A percentile compares a stretch with the other conserved stretches of the same genome.
Conservation (phyloP, 2,797 vertebrate species). For the Ibycter americanus region DNA sequence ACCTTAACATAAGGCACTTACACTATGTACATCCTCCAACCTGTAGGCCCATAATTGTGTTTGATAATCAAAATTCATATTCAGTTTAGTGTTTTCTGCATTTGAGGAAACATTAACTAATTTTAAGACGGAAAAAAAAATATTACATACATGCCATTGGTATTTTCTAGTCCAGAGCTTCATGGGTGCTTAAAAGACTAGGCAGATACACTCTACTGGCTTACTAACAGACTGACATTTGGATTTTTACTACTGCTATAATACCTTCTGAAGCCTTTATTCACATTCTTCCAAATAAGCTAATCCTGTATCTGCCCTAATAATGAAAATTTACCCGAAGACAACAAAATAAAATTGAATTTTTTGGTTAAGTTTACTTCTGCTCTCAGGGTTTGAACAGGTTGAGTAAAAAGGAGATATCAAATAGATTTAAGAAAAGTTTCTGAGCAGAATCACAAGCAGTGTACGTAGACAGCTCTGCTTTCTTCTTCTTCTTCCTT, state of each 20-base stretch:
- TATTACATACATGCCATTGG: not conserved
- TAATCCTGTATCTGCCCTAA: not conserved
- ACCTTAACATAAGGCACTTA: not conserved
- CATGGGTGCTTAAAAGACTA: not conserved
- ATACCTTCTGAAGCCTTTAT: not conserved
- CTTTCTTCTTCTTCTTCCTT: not conserved
- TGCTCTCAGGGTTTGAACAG: not conserved
- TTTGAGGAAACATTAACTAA: not conserved
- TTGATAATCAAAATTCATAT: not conserved
- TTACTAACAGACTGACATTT: not conserved
- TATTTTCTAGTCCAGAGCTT: not conserved
- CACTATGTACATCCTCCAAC: not conserved
- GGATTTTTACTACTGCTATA: not conserved
- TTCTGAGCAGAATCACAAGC: not conserved
- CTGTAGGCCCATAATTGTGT: rapidly evolving
- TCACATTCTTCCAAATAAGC: not conserved
- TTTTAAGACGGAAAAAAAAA: not conserved
- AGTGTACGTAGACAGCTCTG: not conserved
- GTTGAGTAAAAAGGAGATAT: not conserved
- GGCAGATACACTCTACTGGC: not conserved
- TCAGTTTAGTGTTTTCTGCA: not conserved
- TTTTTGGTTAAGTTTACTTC: not conserved
- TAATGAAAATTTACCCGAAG: not conserved
- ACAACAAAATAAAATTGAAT: not conserved
- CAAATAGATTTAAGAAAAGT: not conserved